Conservation (phyloP, 2,888 invertebrate genomes). For the Piscicola geometra region DNA sequence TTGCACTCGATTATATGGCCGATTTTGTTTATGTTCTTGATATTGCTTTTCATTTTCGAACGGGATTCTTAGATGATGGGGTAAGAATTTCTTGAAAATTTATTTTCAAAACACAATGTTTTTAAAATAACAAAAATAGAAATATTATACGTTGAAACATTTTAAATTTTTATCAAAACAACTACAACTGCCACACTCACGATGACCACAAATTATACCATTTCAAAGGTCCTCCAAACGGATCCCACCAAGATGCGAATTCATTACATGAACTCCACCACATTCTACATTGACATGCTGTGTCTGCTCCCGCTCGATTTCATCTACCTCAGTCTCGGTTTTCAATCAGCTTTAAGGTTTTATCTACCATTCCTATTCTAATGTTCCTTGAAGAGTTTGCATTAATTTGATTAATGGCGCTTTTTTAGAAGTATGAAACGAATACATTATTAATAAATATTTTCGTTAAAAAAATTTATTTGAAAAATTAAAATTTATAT, state of each 20-base stretch:
- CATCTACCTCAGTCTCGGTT: constrained; percentile 90
- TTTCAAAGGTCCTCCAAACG: constrained; percentile 78
- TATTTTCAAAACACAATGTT: not conserved
- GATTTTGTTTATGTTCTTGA: constrained; percentile 93
- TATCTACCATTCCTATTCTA: too few relatives aligned
- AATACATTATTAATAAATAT: too few relatives aligned
- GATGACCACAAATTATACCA: too few relatives aligned
- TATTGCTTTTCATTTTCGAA: constrained; percentile 89
- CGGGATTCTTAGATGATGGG: constrained; percentile 82
- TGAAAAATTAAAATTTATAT: not conserved
- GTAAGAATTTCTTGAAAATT: constrained; percentile 52
- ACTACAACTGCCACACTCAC: too few relatives aligned
- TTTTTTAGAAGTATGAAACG: too few relatives aligned
- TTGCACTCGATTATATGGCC: constrained; percentile 90
- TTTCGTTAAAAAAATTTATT: too few relatives aligned
- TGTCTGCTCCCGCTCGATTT: constrained; percentile 95
- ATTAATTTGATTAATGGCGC: not conserved
- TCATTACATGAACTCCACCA: constrained; percentile 95
- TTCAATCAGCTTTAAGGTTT: constrained; percentile 86
- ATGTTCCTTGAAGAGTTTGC: not conserved
- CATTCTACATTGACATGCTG: constrained; percentile 96
- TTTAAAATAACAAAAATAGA: not conserved
- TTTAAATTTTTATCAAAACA: too few relatives aligned
- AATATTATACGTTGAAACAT: not conserved
- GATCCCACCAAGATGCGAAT: constrained; percentile 85